Evolutionary conservation across 2,113 vertebrate species (phyloP).

Genomic region (Antigone vipio): DNA sequence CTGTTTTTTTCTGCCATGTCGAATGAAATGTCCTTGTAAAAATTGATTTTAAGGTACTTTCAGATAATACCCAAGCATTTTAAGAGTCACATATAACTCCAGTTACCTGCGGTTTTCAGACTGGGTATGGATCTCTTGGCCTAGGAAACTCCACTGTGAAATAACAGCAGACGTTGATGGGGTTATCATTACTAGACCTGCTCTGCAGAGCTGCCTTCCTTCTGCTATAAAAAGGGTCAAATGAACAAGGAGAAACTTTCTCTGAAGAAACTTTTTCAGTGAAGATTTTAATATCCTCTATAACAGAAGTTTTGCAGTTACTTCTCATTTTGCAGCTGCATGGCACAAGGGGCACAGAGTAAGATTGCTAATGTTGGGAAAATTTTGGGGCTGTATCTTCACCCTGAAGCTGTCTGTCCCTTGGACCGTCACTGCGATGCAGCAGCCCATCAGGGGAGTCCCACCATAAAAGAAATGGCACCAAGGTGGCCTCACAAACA

Average conservation of each 20-base stretch:
- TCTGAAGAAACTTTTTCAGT: not conserved
- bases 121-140: not conserved
- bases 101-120: not conserved
- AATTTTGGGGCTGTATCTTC: not conserved
- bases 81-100: not conserved
- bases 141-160: not conserved
- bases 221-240: not conserved
- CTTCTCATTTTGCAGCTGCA: not conserved
- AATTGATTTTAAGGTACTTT: not conserved
- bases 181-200: not conserved
- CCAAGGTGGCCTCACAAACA: not conserved
- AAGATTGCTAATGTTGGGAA: not conserved
- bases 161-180: not conserved
- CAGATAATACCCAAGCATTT: not conserved
- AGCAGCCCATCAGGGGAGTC: not conserved
- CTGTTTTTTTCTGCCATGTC: not conserved
- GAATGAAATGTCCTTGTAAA: not conserved
- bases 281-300: not conserved
- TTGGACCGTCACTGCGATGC: not conserved
- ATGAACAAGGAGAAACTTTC: not conserved
- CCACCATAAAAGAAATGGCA: not conserved
- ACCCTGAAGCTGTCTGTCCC: not conserved
- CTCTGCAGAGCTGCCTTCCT: not conserved
- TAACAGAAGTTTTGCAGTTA: not conserved
- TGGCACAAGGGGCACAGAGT: no score